Evolutionary conservation across 2,888 invertebrate genomes (phyloP).

Genomic region (Philonicus albiceps): DNA sequence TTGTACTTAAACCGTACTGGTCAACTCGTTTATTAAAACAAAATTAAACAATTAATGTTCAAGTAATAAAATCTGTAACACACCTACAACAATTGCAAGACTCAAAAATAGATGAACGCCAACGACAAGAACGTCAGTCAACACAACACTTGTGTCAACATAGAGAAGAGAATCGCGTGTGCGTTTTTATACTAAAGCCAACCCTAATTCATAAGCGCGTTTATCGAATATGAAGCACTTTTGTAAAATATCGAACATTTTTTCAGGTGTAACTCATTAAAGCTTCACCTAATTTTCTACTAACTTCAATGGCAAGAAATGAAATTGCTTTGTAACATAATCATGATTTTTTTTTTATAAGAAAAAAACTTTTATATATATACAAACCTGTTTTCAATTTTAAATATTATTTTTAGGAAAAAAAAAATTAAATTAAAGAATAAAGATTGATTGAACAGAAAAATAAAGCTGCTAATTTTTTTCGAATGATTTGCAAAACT

Average conservation of each 20-base stretch:
- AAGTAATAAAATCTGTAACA: background rate
- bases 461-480: background rate
- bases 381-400: background rate
- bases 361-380: background rate
- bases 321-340: background rate
- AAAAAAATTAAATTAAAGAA: background rate
- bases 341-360: background rate
- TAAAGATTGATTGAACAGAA: background rate
- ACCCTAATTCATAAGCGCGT: background rate
- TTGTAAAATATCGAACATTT: background rate
- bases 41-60: too few relatives aligned
- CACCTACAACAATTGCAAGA: background rate
- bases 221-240: background rate
- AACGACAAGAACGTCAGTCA: background rate
- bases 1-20: too few relatives aligned
- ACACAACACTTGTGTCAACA: slow-evolving; percentile 10
- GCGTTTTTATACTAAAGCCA: background rate
- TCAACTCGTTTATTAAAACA: too few relatives aligned
- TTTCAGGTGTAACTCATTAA: background rate
- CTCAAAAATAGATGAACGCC: background rate
- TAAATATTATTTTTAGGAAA: background rate
- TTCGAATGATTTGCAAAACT: background rate
- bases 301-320: background rate
- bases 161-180: background rate
- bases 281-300: background rate